Conservation (phyloP, 2,888 invertebrate genomes). For the Oxyteleia sp. region DNA sequence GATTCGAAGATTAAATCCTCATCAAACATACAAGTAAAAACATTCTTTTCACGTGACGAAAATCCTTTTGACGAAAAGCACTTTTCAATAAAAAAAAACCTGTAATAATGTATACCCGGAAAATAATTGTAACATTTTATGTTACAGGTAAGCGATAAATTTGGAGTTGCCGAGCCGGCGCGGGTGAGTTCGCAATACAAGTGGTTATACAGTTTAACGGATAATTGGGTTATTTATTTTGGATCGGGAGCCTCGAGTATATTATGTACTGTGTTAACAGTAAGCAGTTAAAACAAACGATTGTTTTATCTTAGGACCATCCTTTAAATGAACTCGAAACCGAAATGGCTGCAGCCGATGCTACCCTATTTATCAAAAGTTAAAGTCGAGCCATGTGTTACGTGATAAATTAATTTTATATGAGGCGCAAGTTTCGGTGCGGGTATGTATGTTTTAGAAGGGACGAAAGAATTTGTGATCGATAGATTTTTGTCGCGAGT, state of each 20-base stretch:
- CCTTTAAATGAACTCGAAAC: conserved; percentile 53
- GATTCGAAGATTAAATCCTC: too few relatives aligned
- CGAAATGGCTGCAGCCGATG: conserved; percentile 58
- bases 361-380: conserved; percentile 55
- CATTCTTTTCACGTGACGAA: too few relatives aligned
- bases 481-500: conserved; percentile 46
- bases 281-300: conserved; percentile 48
- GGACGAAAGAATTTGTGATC: conserved; percentile 41
- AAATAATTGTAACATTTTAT: conserved; percentile 53
- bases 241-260: conserved; percentile 13
- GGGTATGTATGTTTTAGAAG: conserved; percentile 3
- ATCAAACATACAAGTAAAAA: too few relatives aligned
- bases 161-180: conserved; percentile 3
- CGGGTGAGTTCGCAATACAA: conserved; percentile 38
- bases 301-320: conserved; percentile 37
- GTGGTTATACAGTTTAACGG: conserved; percentile 53
- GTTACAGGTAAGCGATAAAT: conserved; percentile 58
- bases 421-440: conserved; percentile 30
- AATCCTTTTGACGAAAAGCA: too few relatives aligned
- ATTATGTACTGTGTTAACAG: conserved; percentile 48
- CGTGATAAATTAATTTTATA: conserved; percentile 60
- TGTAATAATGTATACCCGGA: conserved; percentile 2
- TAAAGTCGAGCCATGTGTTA: conserved; percentile 52
- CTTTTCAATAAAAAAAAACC: neutral
- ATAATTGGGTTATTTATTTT: conserved; percentile 66